These are phyloP conservation scores for Sitophilus oryzae DNA, from an alignment of 1,140 invertebrate species.

Conservation along the genomic window DNA sequence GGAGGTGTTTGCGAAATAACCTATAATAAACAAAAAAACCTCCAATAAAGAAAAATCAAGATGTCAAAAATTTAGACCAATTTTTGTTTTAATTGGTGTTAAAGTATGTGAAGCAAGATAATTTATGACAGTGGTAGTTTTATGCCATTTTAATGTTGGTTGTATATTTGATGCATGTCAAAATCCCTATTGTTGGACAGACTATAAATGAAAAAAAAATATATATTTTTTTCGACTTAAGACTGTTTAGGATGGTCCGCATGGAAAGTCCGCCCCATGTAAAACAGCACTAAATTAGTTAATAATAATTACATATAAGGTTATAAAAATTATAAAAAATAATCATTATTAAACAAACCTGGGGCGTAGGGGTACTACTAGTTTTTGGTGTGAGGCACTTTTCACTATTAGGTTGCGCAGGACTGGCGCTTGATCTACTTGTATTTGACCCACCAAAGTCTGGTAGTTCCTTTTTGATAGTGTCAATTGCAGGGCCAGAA, in stretches of 20 bases:
- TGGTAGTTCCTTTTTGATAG: conserved; percentile 65
- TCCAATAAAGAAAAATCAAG: not conserved
- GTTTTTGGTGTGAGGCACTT: conserved; percentile 40
- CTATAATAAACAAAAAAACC: conserved; percentile 1
- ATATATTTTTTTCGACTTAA: too few relatives aligned
- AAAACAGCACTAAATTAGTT: too few relatives aligned
- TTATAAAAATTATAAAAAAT: not conserved
- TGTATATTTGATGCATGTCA: too few relatives aligned
- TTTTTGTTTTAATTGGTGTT: too few relatives aligned
- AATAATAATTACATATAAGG: not conserved
- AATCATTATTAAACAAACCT: conserved; percentile 2
- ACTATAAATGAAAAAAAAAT: too few relatives aligned
- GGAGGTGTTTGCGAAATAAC: conserved; percentile 42
- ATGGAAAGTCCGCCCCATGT: too few relatives aligned
- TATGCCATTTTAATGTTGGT: too few relatives aligned
- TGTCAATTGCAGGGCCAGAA: conserved; percentile 31
- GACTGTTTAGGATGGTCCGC: too few relatives aligned
- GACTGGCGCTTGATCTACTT: conserved; percentile 30
- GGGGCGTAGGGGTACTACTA: conserved; percentile 36
- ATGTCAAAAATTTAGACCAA: not conserved
- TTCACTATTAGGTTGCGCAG: conserved; percentile 29
- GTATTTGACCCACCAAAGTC: conserved; percentile 41
- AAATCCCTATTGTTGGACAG: too few relatives aligned
- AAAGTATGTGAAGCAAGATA: too few relatives aligned
- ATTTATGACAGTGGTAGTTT: too few relatives aligned